A percentile compares a stretch with the other conserved stretches of the same genome.
phyloP scores from a whole-genome alignment of 1,140 invertebrate genomes.

The Lasaia peninsularis region DNA sequence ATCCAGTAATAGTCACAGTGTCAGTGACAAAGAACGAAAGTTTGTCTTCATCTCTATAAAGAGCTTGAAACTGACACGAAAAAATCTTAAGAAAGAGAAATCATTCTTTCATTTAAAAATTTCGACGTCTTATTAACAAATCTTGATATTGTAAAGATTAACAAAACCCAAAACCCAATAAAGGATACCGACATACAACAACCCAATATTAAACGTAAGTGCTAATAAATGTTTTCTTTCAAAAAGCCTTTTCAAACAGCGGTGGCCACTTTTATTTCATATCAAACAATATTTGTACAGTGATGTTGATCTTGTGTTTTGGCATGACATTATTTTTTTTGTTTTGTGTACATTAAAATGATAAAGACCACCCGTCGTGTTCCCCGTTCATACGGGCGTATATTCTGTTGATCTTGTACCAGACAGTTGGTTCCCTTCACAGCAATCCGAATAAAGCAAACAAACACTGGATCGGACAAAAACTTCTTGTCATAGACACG shows the following conservation, averaged over 20 bases:
- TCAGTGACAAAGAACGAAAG: no score
- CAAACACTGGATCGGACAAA: conserved; percentile 42
- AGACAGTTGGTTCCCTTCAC: conserved; percentile 61
- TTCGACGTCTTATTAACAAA: no score
- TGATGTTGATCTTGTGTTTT: conserved; percentile 61
- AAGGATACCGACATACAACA: no score
- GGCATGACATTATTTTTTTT: conserved; percentile 59
- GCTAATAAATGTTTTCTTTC: conserved; percentile 19
- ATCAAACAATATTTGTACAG: conserved; percentile 25
- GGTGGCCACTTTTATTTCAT: conserved; percentile 22
- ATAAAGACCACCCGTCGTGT: conserved; percentile 70
- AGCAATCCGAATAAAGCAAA: conserved; percentile 54
- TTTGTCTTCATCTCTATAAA: no score
- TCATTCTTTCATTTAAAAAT: no score
- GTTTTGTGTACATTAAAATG: conserved; percentile 68
- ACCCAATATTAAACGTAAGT: not conserved
- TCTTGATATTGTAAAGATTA: no score
- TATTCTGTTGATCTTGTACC: conserved; percentile 20
- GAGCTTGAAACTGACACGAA: no score
- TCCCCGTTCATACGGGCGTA: conserved; percentile 22
- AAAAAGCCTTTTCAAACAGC: conserved; percentile 6
- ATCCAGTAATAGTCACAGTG: no score
- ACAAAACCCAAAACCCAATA: no score
- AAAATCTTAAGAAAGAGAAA: no score
- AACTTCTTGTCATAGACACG: not conserved